Evolutionary conservation across 2,888 invertebrate species (phyloP).

Genomic region (Yponomeuta evonymella): DNA sequence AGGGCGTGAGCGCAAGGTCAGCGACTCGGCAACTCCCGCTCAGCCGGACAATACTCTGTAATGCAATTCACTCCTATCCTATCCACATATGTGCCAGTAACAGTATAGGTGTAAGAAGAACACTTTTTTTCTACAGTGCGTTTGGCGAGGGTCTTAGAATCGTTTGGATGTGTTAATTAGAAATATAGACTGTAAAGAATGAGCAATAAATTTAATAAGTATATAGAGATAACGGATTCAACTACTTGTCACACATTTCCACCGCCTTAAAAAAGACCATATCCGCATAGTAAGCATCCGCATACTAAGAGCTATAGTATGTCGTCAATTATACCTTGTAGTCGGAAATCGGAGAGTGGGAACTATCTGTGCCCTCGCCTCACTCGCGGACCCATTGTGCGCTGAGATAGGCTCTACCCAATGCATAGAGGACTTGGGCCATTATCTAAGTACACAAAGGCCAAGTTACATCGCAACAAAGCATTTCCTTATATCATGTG

Average conservation of each 20-base stretch:
- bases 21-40: conserved; percentile 60
- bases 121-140: no score
- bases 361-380: conserved; percentile 5
- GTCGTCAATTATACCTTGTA: conserved; percentile 14
- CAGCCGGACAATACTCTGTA: conserved; percentile 36
- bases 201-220: no score
- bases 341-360: neutral
- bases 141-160: no score
- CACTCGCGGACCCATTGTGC: conserved; percentile 8
- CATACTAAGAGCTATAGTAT: no score
- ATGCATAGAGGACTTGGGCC: neutral
- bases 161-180: no score
- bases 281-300: no score
- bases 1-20: conserved; percentile 52
- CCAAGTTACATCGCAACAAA: neutral
- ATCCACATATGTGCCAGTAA: no score
- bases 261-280: no score
- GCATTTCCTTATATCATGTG: neutral
- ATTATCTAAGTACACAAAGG: neutral
- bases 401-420: neutral
- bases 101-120: no score
- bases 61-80: neutral
- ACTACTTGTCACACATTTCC: no score
- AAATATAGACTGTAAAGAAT: no score
- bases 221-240: no score